Percentiles rank a stretch among this genome's conserved stretches.
Evolutionary conservation across 2,888 invertebrate genomes (phyloP).

Genomic region (Yponomeuta cagnagella): DNA sequence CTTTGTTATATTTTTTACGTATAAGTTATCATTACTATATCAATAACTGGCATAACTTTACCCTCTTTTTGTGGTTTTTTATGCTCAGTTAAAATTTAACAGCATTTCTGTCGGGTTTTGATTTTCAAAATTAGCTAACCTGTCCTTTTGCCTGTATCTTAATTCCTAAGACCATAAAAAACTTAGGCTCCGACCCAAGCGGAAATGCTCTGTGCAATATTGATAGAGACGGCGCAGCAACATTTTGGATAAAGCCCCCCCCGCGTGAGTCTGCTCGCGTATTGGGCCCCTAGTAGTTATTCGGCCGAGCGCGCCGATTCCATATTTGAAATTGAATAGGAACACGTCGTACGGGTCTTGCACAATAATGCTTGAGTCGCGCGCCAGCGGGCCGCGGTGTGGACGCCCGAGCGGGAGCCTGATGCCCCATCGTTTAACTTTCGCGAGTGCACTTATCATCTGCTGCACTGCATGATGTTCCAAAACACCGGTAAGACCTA

Average conservation of each 20-base stretch:
- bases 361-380: conserved; percentile 58
- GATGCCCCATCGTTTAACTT: background rate
- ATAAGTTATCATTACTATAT: too few species aligned
- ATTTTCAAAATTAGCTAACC: too few species aligned
- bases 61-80: too few species aligned
- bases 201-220: background rate
- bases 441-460: conserved; percentile 1
- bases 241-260: background rate
- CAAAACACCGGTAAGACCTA: background rate
- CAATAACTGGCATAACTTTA: too few species aligned
- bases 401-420: background rate
- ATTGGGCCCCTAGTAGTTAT: conserved; percentile 9
- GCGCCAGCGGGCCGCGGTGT: conserved; percentile 4
- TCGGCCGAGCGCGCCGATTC: conserved; percentile 51
- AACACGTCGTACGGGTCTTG: conserved; percentile 52
- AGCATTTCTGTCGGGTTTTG: too few species aligned
- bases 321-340: conserved; percentile 73
- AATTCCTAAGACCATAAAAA: too few species aligned
- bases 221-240: background rate
- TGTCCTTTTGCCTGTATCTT: too few species aligned
- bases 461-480: background rate
- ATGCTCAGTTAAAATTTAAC: too few species aligned
- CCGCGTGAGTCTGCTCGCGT: background rate
- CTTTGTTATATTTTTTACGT: too few species aligned
- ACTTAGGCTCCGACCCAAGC: too few species aligned